Evolutionary conservation across 2,113 vertebrate genomes (phyloP).

Genomic region (Hydropotes inermis): DNA sequence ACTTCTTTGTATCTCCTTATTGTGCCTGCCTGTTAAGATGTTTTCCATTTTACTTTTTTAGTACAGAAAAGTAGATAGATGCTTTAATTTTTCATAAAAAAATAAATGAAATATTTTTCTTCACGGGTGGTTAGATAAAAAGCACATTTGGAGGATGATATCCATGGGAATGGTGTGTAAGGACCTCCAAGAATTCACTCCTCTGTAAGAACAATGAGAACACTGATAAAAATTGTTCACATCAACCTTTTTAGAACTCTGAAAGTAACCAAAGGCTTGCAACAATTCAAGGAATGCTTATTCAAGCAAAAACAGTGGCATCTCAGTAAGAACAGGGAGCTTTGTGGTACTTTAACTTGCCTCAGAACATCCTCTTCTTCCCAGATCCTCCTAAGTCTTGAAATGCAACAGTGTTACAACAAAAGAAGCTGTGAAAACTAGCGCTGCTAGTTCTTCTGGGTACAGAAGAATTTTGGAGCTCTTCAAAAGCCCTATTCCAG

Average conservation of each 20-base stretch:
- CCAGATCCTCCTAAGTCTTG: not conserved
- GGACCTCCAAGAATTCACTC: not conserved
- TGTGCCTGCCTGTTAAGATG: not conserved
- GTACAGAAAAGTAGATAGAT: not conserved
- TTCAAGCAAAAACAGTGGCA: not conserved
- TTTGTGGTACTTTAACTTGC: not conserved
- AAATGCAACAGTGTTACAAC: not conserved
- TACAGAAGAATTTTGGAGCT: not conserved
- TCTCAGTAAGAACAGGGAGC: not conserved
- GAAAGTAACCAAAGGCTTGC: not conserved
- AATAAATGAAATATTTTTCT: not conserved
- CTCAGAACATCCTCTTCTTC: not conserved
- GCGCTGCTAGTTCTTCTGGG: too few species aligned
- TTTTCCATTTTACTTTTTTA: constrained; percentile 18
- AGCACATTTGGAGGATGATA: not conserved
- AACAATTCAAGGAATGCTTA: not conserved
- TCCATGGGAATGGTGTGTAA: not conserved
- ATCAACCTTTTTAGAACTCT: not conserved
- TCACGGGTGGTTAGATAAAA: not conserved
- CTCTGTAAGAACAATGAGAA: not conserved
- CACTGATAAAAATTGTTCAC: not conserved
- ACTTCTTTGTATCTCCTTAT: constrained; percentile 16
- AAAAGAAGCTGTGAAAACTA: not conserved
- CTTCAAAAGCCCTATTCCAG: not conserved
- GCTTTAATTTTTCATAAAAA: not conserved